phyloP scores from a whole-genome alignment of 1,140 invertebrate species.

The Pachypsylla venusta region DNA sequence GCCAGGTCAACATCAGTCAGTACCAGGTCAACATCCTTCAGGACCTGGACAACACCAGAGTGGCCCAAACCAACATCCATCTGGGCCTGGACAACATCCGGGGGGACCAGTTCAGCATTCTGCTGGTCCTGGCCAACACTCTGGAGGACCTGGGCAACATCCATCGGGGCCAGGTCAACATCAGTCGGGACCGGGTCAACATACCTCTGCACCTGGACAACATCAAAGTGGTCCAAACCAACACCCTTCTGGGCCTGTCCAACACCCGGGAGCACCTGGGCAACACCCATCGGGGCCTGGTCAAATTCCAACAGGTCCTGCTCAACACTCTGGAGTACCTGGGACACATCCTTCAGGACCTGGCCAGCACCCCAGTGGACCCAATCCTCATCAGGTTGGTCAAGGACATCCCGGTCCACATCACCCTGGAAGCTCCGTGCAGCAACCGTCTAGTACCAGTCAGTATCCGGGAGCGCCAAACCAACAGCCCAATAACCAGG shows the following conservation, averaged over 20 bases:
- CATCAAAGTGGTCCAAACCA: neutral
- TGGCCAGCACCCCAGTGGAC: neutral
- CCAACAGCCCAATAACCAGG: too few species aligned
- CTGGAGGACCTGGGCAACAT: neutral
- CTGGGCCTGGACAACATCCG: neutral
- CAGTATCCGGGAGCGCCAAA: neutral
- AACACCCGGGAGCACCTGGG: neutral
- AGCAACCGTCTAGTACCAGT: too few species aligned
- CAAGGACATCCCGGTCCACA: neutral
- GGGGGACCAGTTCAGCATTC: neutral
- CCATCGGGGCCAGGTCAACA: neutral
- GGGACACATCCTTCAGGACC: neutral
- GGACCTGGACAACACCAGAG: neutral
- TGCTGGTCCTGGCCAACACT: neutral
- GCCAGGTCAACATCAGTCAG: neutral
- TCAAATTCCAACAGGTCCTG: neutral
- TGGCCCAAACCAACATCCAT: neutral
- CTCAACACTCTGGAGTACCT: neutral
- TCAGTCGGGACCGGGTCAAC: neutral
- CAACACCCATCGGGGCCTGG: neutral
- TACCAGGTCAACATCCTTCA: neutral
- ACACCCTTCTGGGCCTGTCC: neutral
- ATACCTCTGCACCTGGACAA: neutral
- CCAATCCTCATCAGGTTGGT: neutral
- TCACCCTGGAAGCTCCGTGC: too few species aligned